Evolutionary conservation across 2,797 vertebrate species (phyloP), one percentile per base, ranked within the genome.

Genomic region (Mus spretus): DNA sequence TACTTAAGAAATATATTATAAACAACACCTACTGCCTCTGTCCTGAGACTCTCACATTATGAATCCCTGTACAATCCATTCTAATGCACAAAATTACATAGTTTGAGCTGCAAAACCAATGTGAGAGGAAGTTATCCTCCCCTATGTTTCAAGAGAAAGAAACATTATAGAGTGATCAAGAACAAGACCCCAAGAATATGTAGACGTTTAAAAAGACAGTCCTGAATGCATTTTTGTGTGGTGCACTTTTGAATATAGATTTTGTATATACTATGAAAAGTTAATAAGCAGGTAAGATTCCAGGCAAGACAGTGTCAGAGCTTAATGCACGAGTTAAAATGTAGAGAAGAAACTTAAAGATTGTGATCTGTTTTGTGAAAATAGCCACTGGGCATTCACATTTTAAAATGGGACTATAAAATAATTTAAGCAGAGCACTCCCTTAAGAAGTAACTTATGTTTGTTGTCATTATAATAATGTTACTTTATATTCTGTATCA

Each of bases 271-370:
- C 89, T 13, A 92, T 92, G 97, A 78, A 92, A n/a, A 50, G 53
- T 95, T 90, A 94, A 34, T 59, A 40, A 80, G 12, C 90, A 22
- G n/a, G 37, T 87, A 94, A 3, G 47, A 95, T 97, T 94, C 88
- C 97, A 75, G 8, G 9, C 22, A 96, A 82, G 80, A 28, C 78
- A 91, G 75, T 89, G 94, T 83, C 34, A 96, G 13, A 80, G 59
- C 65, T 97, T 81, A 63, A 97, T 96, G 88, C 1, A 98, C 95
- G 67, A 95, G 95, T 97, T 98, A 97, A 97, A 97, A 97, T 93
- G 44, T 96, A 90, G 86, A 87, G 88, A 96, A 93, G 85, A 4
- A 44, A 96, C 57, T 65, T 97, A 98, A 97, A 97, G 4, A 13
- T 37, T 85, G 70, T 4, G 65, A 91, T 95, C 67, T 92, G 81